These are phyloP conservation scores for Phyllostomus discolor DNA, from an alignment of 2,113 vertebrate species.

Conservation along the genomic window DNA sequence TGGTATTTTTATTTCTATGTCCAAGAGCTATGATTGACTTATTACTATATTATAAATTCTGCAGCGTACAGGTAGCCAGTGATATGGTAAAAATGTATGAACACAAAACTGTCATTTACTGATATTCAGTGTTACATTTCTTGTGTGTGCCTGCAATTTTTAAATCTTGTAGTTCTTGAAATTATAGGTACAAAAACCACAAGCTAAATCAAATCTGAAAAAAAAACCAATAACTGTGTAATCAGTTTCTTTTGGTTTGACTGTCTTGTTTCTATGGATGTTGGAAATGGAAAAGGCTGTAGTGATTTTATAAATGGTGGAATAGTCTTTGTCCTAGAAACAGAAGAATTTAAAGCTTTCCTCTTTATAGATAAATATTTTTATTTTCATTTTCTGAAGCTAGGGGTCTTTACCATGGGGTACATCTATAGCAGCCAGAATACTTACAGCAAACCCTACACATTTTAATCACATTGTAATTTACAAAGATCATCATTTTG, in stretches of 20 bases:
- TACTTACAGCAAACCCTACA: background rate
- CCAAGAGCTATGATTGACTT: conserved; percentile 66
- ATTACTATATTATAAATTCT: conserved; percentile 71
- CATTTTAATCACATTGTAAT: background rate
- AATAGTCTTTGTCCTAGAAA: background rate
- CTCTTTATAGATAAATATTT: background rate
- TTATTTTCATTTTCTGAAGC: background rate
- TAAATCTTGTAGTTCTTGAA: conserved; percentile 71
- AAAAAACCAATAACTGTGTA: conserved; percentile 73
- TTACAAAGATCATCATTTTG: background rate
- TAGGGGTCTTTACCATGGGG: background rate
- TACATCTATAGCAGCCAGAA: background rate
- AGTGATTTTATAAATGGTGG: conserved; percentile 48
- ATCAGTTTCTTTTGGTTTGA: conserved; percentile 70
- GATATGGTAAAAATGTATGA: conserved; percentile 72
- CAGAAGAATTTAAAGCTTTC: conserved; percentile 19
- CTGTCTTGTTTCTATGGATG: conserved; percentile 59
- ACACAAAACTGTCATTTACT: conserved; percentile 72
- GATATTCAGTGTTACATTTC: conserved; percentile 70
- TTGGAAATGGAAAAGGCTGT: conserved; percentile 62
- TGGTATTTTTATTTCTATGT: conserved; percentile 70
- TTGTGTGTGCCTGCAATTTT: conserved; percentile 71
- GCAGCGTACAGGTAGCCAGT: conserved; percentile 51
- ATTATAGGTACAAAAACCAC: conserved; percentile 75
- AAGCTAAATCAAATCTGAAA: conserved; percentile 74